Conservation (phyloP, 2,113 vertebrate genomes). For the Tyto alba region DNA sequence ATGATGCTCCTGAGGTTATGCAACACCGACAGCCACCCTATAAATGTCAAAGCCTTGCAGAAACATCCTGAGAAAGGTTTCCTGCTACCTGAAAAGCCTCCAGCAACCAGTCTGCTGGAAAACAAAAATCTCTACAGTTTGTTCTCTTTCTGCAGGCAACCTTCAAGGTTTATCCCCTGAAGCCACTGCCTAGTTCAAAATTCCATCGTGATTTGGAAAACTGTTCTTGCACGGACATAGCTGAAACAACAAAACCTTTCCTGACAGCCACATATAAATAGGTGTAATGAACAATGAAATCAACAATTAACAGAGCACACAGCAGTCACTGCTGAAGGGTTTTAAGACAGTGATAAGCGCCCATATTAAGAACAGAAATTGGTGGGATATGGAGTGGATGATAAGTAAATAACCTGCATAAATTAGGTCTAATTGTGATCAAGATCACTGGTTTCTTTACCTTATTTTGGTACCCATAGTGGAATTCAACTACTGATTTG, state of each 20-base stretch:
- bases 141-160: background rate
- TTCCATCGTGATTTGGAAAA: background rate
- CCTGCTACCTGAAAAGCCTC: background rate
- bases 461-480: background rate
- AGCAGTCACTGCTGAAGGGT: background rate
- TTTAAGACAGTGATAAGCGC: background rate
- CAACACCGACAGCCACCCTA: background rate
- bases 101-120: background rate
- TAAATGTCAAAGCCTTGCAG: constrained; percentile 5
- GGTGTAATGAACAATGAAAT: constrained; percentile 23
- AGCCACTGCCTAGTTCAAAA: background rate
- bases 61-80: background rate
- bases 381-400: background rate
- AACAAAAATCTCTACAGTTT: background rate
- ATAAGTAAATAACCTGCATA: background rate
- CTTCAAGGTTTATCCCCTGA: background rate
- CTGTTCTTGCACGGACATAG: background rate
- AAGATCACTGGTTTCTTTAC: background rate
- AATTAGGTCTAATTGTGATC: background rate
- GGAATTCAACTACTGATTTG: background rate
- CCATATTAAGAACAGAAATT: background rate
- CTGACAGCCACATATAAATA: background rate
- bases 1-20: constrained; percentile 21
- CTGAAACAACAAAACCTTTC: background rate
- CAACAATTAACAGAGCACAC: constrained; percentile 1